Base-by-base conservation (phyloP, 2,888 invertebrate genomes). In the Hedya salicella region DNA sequence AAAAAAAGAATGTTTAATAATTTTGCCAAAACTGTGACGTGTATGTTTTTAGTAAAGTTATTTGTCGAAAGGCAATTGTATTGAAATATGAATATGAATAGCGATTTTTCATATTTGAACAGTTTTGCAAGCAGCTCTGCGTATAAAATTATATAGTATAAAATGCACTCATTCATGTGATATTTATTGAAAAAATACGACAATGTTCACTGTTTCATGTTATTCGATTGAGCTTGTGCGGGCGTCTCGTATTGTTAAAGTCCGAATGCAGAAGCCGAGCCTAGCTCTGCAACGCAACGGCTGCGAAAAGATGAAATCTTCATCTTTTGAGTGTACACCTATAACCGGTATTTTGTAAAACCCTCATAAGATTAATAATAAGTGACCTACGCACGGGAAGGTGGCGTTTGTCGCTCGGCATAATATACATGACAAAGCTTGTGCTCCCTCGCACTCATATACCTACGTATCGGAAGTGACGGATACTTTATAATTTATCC, bases 101-200 rank as follows among this genome's bases (percentile, higher is more conserved):
- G 17, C 3, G 1, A 13, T 40, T 61, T n/a, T 30, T 14, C 19
- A 44, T 53, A 16, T 53, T 16, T 46, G 14, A 30, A 61, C 66
- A 66, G 60, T 66, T 54, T 60, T 32, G 40, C 61, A 48, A 13
- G 49, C 32, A 44, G 36, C 11, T 19, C 16, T 50, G 56, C 62
- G 32, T 66, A 39, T 67, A 67, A 60, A 48, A 68, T 64, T 64
- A 77, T 76, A 78, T 78, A 81, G 81, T 77, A 77, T 75, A 70
- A 76, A 81, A 82, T 81, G 87, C 89, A 88, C 88, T 87, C 87
- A 88, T 87, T 84, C 87, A 87, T 89, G 88, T 89, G 89, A 88
- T 89, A 89, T 86, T 86, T 83, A 85, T 77, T 68, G 59, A 57
- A 66, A 62, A 62, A 75, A 79, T 74, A 77, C 78, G 74, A 78